Evolutionary conservation across 1,140 invertebrate genomes (phyloP), one percentile per base, ranked within the genome.

Genomic region (Gryon sp.): DNA sequence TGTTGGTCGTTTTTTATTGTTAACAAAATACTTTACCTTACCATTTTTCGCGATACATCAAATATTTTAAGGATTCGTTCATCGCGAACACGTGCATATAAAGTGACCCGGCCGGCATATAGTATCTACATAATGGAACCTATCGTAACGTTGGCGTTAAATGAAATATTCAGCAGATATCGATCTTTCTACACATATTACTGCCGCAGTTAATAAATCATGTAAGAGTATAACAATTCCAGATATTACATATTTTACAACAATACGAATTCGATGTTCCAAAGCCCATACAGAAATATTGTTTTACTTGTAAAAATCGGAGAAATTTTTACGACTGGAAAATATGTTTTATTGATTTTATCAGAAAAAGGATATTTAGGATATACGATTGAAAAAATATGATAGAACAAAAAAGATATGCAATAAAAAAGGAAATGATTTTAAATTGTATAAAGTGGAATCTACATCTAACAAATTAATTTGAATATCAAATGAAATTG

Each of bases 101-200:
- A 76, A 76, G 63, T 76, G 43, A 26, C 38, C 60, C 48, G 50
- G 24, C 48, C 62, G 41, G 50, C 48, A 57, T 57, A 63, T 28
- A 63, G 55, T 57, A 57, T 75, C 62, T 76, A 68, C 72, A 76
- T 76, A 76, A 76, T 76, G 41, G 55, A 68, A 76, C 63, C 63
- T 76, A 76, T 76, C 72, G 57, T 55, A 68, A 19, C 55, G 72
- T 46, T 68, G 26, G 72, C 63, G 41, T 63, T 68, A 68, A 68
- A 75, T 75, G 55, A 75, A 75, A 75, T 75, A 75, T 68, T 75
- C 62, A 75, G 32, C 1, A 75, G 72, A 68, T 76, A 68, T 76
- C 45, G 72, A 76, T 76, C 63, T 76, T 22, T 34, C 63, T 68
- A 50, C 40, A 66, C 36, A 66, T 66, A 62, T 62, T 63, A 62